Percentiles rank a stretch among this genome's conserved stretches.
Conservation (phyloP, 2,888 invertebrate genomes). For the Diachrysia chrysitis region DNA sequence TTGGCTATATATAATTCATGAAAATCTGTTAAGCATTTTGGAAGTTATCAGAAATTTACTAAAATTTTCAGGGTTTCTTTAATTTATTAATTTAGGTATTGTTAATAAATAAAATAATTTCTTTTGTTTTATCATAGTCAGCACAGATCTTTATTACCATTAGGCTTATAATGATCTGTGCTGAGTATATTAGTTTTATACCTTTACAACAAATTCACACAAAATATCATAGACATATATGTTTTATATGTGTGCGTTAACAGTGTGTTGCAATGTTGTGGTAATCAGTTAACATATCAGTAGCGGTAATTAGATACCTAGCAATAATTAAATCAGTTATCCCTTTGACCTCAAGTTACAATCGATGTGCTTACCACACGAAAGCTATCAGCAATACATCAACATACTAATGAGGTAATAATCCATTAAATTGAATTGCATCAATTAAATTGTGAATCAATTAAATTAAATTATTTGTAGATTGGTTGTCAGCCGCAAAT, state of each 20-base stretch:
- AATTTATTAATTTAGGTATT: too few species aligned
- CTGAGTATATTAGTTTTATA: too few species aligned
- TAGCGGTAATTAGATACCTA: conserved; percentile 13
- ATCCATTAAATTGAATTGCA: neutral
- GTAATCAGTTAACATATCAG: conserved; percentile 17
- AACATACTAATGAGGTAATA: conserved; percentile 2
- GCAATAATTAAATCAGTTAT: neutral
- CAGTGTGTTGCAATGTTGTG: too few species aligned
- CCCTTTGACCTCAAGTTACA: neutral
- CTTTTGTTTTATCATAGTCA: too few species aligned
- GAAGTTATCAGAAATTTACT: too few species aligned
- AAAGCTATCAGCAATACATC: neutral
- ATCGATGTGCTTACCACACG: neutral
- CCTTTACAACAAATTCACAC: neutral
- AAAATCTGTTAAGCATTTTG: too few species aligned
- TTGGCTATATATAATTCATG: too few species aligned
- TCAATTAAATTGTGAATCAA: neutral
- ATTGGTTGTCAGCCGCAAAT: conserved; percentile 12
- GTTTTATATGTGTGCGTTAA: neutral
- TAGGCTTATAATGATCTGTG: too few species aligned
- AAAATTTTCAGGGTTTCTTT: too few species aligned
- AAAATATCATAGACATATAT: neutral
- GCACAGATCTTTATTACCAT: too few species aligned
- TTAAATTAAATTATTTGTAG: neutral
- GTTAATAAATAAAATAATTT: too few species aligned